Conservation (phyloP, 2,113 vertebrate species). For the Daboia siamensis region DNA sequence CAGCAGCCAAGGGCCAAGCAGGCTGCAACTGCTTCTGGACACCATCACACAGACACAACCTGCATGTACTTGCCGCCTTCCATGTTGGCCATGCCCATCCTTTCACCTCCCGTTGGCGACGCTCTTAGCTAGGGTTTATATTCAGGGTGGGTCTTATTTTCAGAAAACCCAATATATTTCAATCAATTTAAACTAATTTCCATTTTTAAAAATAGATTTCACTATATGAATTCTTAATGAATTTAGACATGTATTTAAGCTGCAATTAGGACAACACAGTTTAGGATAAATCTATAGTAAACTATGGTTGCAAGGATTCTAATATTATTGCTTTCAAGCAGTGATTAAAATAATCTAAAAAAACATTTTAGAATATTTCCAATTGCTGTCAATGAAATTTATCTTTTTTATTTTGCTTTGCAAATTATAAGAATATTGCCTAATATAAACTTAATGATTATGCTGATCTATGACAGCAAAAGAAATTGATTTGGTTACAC, state of each 20-base stretch:
- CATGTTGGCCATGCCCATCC: too few relatives aligned
- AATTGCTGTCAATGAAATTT: not conserved
- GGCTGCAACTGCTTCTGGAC: too few relatives aligned
- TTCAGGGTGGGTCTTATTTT: not conserved
- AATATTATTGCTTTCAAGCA: not conserved
- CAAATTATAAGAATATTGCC: not conserved
- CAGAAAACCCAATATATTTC: not conserved
- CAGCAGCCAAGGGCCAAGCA: too few relatives aligned
- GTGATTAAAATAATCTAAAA: not conserved
- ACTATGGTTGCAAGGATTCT: not conserved
- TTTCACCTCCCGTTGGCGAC: not conserved
- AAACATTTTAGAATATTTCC: not conserved
- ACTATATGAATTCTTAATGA: not conserved
- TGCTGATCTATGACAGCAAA: not conserved
- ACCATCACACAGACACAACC: too few relatives aligned
- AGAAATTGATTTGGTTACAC: not conserved
- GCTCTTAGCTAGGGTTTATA: not conserved
- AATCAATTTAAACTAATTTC: conserved; percentile 11
- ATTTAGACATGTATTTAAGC: not conserved
- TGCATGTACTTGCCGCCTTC: too few relatives aligned
- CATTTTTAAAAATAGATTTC: not conserved
- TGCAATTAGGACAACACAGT: not conserved
- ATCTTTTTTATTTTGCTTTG: not conserved
- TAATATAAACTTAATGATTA: not conserved
- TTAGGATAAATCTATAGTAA: not conserved